Conservation (phyloP, 1,140 invertebrate species). For the Kradibia gibbosae region DNA sequence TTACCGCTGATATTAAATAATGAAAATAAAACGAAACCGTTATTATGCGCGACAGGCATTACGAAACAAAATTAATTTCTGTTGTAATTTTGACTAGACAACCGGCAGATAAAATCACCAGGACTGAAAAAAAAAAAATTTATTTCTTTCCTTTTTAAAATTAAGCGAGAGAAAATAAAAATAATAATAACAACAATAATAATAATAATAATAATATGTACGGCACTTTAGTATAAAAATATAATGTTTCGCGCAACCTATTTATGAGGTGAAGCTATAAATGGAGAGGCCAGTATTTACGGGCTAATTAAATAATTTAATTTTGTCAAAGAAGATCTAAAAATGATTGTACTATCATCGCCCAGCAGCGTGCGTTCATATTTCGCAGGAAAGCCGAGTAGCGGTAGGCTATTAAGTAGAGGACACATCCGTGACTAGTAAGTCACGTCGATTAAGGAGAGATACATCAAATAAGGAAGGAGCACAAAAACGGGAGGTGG, state of each 20-base stretch:
- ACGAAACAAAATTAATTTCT: neutral
- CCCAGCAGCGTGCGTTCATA: neutral
- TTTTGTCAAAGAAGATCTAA: neutral
- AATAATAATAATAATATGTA: neutral
- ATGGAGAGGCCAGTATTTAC: neutral
- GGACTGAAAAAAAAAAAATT: too few species aligned
- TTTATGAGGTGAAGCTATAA: neutral
- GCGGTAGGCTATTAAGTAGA: neutral
- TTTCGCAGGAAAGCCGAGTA: neutral
- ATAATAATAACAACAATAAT: neutral
- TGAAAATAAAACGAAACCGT: neutral
- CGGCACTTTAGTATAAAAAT: neutral
- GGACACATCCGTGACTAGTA: conserved; percentile 21
- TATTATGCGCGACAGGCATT: neutral
- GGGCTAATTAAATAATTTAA: neutral
- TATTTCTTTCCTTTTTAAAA: too few species aligned
- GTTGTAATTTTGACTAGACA: neutral
- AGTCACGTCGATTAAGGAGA: conserved; percentile 52
- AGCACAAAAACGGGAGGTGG: conserved; percentile 15
- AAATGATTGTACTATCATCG: neutral
- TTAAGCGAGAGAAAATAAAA: too few species aligned
- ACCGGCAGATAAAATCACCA: neutral
- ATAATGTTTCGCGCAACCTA: neutral
- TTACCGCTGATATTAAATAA: neutral
- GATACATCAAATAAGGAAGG: conserved; percentile 31